Percentiles rank a stretch among this genome's conserved stretches.
phyloP scores from a whole-genome alignment of 1,140 invertebrate genomes.

The Drosophila subobscura region DNA sequence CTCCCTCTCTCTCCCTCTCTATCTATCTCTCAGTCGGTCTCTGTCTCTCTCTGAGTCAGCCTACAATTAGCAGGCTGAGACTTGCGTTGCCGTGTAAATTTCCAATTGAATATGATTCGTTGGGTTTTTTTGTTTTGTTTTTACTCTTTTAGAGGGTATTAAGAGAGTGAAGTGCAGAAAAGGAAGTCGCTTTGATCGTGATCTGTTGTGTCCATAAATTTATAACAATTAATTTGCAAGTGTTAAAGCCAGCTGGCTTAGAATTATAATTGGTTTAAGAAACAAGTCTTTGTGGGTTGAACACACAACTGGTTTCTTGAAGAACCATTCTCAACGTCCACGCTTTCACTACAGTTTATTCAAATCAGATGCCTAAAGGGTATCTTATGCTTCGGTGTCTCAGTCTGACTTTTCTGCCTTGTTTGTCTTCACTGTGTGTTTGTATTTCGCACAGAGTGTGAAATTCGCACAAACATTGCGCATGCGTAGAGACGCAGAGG shows the following conservation, averaged over 20 bases:
- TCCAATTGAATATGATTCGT: conserved; percentile 28
- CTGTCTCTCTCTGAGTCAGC: not conserved
- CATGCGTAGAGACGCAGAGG: conserved; percentile 14
- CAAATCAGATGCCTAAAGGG: too few relatives aligned
- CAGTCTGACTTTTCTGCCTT: not conserved
- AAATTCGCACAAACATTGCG: conserved; percentile 36
- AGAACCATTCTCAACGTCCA: too few relatives aligned
- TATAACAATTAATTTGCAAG: too few relatives aligned
- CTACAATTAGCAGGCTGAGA: conserved; percentile 37
- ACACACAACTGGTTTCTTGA: too few relatives aligned
- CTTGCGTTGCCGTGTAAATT: conserved; percentile 36
- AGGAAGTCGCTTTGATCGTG: too few relatives aligned
- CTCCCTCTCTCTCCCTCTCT: not conserved
- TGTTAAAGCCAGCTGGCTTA: too few relatives aligned
- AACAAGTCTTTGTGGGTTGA: too few relatives aligned
- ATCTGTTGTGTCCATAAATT: too few relatives aligned
- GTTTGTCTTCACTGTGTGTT: conserved; percentile 9
- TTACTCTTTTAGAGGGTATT: not conserved
- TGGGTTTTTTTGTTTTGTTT: not conserved
- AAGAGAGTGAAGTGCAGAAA: too few relatives aligned
- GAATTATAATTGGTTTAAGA: too few relatives aligned
- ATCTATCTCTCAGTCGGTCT: not conserved
- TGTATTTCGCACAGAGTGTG: conserved; percentile 35
- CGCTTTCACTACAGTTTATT: too few relatives aligned
- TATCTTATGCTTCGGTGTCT: too few relatives aligned